Evolutionary conservation across 2,113 vertebrate species (phyloP), one percentile per base, ranked within the genome.

Genomic region (Oncorhynchus masou): DNA sequence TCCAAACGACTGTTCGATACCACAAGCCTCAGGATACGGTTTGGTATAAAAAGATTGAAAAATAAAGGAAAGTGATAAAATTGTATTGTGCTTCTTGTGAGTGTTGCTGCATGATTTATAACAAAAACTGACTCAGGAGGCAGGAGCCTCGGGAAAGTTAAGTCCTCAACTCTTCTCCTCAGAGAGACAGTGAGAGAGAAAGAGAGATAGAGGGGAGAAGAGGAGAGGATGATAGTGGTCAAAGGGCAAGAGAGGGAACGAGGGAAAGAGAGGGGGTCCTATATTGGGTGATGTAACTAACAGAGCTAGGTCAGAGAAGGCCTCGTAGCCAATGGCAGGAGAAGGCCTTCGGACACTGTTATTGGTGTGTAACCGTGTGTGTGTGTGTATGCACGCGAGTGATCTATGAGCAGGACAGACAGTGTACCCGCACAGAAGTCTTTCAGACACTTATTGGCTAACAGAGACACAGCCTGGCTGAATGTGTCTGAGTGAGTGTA

Each of bases 91-190:
- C 83, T 83, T 84, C 76, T 54, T 85, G 76, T 70, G 87, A 91
- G 85, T 73, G 81, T 85, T 83, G 71, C 83, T 93, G 87, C 90
- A 92, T 93, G 88, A 91, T 91, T 92, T 88, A 91, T 88, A 90
- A 91, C 81, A 81, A 84, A 88, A 88, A 86, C 87, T 89, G 88
- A 90, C 87, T 75, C 82, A 84, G 79, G 87, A 84, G 79, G 87
- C 84, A 81, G 76, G 80, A 88, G 85, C 87, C 87, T 88, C 79
- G 81, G 87, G 87, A 90, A 90, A 88, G 83, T 85, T 9, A 49
- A 75, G 81, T 79, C 69, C 79, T 73, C 79, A 83, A 57, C 81
- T 77, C 69, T 51, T 49, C 22, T 20, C 6, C 2, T 51, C 15
- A 54, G 16, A 54, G 16, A 54, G 15, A 54, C 15, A 54, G 51